Evolutionary conservation across 1,140 invertebrate species (phyloP).

Genomic region (Drosophila biarmipes): DNA sequence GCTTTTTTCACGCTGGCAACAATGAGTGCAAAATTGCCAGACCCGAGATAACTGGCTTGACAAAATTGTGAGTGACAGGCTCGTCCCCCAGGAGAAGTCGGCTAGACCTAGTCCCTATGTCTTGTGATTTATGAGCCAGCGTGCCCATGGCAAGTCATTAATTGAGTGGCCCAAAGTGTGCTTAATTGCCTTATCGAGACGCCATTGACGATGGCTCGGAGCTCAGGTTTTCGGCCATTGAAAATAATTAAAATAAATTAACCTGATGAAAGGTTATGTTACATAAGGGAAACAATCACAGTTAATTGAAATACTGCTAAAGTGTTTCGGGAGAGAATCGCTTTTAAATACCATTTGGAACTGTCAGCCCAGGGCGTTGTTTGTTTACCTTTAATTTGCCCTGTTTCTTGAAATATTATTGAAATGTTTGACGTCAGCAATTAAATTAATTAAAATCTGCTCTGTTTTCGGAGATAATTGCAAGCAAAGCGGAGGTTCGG

Average conservation of each 20-base stretch:
- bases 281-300: conserved; percentile 1
- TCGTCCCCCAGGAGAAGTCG: conserved; percentile 5
- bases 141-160: conserved; percentile 72
- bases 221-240: conserved; percentile 17
- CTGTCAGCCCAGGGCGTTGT: background rate
- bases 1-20: conserved; percentile 21
- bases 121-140: conserved; percentile 65
- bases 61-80: conserved; percentile 46
- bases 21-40: conserved; percentile 45
- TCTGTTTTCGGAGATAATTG: background rate
- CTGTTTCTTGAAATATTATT: background rate
- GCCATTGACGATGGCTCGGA: conserved; percentile 9
- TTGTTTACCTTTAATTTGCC: background rate
- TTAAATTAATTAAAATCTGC: too few relatives aligned
- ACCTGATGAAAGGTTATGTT: conserved; percentile 2
- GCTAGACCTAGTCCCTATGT: conserved; percentile 5
- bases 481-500: too few relatives aligned
- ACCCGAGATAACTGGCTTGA: conserved; percentile 60
- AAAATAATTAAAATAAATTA: conserved; percentile 57
- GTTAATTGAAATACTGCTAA: conserved; percentile 11
- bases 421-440: background rate
- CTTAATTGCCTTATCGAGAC: conserved; percentile 54
- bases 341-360: background rate
- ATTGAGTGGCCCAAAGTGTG: conserved; percentile 66
- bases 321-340: background rate